phyloP scores from a whole-genome alignment of 2,797 vertebrate species.

The Cossypha niveicapilla region DNA sequence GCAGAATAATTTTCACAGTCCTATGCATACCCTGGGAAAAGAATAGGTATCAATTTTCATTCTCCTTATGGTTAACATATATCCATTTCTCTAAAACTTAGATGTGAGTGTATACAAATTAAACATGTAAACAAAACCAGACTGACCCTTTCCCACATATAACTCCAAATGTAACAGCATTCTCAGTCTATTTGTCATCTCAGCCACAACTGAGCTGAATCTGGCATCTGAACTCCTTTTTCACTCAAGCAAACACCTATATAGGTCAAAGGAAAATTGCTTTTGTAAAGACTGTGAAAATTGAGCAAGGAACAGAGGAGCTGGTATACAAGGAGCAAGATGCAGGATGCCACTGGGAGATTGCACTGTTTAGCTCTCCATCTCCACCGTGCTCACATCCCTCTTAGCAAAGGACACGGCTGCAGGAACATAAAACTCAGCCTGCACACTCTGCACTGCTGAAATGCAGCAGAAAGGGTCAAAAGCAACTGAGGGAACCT shows the following conservation, averaged over 20 bases:
- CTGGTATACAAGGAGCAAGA: background rate
- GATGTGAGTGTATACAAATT: background rate
- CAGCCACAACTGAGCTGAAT: background rate
- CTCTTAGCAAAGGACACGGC: background rate
- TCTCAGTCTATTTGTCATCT: background rate
- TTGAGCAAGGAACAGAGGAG: slow-evolving; percentile 19
- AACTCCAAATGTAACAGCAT: background rate
- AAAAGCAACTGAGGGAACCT: background rate
- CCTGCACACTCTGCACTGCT: background rate
- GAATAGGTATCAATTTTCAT: background rate
- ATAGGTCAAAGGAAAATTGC: slow-evolving; percentile 54
- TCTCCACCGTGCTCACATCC: background rate
- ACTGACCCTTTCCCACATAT: background rate
- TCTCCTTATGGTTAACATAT: background rate
- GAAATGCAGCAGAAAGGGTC: background rate
- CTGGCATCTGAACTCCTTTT: slow-evolving; percentile 29
- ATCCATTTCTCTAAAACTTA: background rate
- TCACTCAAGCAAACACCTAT: slow-evolving; percentile 27
- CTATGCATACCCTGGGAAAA: background rate
- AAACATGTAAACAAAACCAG: background rate
- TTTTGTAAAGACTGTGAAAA: slow-evolving; percentile 59
- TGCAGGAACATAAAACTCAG: background rate
- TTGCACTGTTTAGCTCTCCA: background rate
- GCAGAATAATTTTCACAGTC: background rate
- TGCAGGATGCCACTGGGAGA: background rate